These are phyloP conservation scores for Stenodera caucasica DNA, from an alignment of 2,888 invertebrate genomes.

Conservation along the genomic window DNA sequence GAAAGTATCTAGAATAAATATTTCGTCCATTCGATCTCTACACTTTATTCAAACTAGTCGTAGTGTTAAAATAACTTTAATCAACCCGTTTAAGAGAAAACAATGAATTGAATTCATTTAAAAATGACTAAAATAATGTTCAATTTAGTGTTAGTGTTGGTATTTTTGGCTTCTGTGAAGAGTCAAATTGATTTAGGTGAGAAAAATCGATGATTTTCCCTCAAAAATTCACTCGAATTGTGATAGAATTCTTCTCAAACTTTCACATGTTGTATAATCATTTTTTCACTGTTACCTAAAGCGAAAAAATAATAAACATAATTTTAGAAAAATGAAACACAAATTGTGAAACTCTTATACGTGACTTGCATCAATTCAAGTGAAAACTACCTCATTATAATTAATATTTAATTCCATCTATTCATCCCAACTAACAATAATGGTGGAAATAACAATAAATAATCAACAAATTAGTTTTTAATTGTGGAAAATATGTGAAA, in stretches of 20 bases:
- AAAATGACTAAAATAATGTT: too few species aligned
- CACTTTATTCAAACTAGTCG: too few species aligned
- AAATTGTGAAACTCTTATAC: background rate
- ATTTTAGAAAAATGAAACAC: background rate
- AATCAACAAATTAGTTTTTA: too few species aligned
- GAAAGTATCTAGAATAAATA: background rate
- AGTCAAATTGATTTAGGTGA: constrained; percentile 36
- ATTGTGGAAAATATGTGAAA: background rate
- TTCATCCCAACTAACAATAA: too few species aligned
- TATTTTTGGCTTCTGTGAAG: too few species aligned
- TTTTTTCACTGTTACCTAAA: background rate
- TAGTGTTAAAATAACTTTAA: too few species aligned
- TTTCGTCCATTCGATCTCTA: background rate
- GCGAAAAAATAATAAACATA: background rate
- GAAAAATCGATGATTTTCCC: background rate
- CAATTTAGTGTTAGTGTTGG: too few species aligned
- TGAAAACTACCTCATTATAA: background rate
- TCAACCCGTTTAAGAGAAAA: too few species aligned
- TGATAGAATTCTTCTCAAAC: background rate
- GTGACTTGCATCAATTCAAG: background rate
- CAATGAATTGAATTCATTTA: too few species aligned
- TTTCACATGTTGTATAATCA: constrained; percentile 19
- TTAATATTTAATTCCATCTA: background rate
- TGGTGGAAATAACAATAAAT: too few species aligned
- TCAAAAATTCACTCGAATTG: background rate